These are phyloP conservation scores for Callocephalon fimbriatum DNA, from an alignment of 2,113 vertebrate genomes.

Conservation along the genomic window DNA sequence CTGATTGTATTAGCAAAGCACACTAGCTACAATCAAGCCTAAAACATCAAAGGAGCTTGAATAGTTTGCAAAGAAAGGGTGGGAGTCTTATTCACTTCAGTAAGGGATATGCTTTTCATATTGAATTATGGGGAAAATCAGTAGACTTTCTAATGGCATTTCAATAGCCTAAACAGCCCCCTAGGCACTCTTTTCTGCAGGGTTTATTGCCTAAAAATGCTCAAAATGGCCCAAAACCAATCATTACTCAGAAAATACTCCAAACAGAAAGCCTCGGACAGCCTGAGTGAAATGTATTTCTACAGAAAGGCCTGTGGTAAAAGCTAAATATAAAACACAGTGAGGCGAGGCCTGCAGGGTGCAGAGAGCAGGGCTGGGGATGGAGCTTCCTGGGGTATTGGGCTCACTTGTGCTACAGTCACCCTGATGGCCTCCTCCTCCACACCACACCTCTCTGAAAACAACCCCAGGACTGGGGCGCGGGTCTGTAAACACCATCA, in stretches of 20 bases:
- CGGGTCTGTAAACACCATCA: background rate
- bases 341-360: rapidly evolving
- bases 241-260: conserved; percentile 21
- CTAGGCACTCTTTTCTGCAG: background rate
- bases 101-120: conserved; percentile 51
- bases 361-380: background rate
- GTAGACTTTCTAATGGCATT: conserved; percentile 44
- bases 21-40: conserved; percentile 26
- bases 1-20: conserved; percentile 27
- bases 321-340: background rate
- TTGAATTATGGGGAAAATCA: conserved; percentile 44
- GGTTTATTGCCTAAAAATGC: conserved; percentile 39
- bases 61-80: conserved; percentile 26
- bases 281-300: background rate
- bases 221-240: conserved; percentile 36
- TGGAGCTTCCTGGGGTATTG: background rate
- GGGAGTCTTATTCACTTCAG: conserved; percentile 19
- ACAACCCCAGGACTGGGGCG: background rate
- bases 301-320: background rate
- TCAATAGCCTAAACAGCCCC: conserved; percentile 22
- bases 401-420: background rate
- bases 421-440: background rate
- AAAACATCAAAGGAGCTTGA: conserved; percentile 31
- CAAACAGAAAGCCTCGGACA: background rate
- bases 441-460: background rate